phyloP scores from a whole-genome alignment of 1,140 invertebrate species.

The Meloidogyne floridensis region DNA sequence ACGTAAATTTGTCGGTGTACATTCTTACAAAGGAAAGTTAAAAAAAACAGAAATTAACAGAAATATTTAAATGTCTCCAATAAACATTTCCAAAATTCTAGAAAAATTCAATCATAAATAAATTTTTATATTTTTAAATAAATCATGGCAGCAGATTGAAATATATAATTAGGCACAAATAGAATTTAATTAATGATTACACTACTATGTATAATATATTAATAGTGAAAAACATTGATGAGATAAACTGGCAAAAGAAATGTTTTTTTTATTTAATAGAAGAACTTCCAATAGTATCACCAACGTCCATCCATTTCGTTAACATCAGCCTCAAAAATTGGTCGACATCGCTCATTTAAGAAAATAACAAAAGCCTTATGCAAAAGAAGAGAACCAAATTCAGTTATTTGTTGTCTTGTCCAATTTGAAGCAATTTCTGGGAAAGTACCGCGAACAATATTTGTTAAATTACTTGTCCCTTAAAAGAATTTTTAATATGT shows the following conservation, averaged over 20 bases:
- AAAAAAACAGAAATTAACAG: background rate
- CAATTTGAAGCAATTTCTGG: conserved; percentile 79
- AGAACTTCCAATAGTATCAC: background rate
- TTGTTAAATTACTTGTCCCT: conserved; percentile 76
- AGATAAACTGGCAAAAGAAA: too few species aligned
- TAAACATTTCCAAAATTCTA: background rate
- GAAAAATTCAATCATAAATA: background rate
- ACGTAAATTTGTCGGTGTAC: background rate
- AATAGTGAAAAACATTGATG: too few species aligned
- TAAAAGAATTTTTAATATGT: conserved; percentile 24
- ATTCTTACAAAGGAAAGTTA: background rate
- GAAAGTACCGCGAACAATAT: conserved; percentile 80
- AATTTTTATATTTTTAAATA: background rate
- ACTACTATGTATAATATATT: too few species aligned
- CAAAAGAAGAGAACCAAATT: conserved; percentile 80
- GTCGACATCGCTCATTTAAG: conserved; percentile 76
- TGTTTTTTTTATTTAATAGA: too few species aligned
- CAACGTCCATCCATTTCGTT: conserved; percentile 19
- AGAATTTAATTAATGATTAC: too few species aligned
- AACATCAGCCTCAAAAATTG: conserved; percentile 73
- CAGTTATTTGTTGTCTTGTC: conserved; percentile 74
- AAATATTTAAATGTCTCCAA: background rate
- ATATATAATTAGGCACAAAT: too few species aligned
- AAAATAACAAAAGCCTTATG: conserved; percentile 82
- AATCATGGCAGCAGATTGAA: too few species aligned